Conservation (phyloP, 2,797 vertebrate genomes). For the Tinamus major region DNA sequence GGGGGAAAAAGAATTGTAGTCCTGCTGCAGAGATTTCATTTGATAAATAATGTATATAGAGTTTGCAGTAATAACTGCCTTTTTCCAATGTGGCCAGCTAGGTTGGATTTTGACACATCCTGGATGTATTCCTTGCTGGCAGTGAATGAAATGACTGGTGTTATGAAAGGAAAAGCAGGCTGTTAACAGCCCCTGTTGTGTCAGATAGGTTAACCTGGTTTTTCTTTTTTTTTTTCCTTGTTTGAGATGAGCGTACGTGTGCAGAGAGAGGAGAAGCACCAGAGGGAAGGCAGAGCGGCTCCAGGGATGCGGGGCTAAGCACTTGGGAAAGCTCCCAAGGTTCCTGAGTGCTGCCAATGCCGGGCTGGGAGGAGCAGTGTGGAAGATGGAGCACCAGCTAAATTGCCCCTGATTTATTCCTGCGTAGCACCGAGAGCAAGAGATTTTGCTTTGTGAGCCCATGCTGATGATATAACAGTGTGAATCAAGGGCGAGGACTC, state of each 20-base stretch:
- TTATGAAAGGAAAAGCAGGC: conserved; percentile 45
- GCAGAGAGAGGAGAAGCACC: not conserved
- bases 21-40: conserved; percentile 78
- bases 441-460: not conserved
- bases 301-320: not conserved
- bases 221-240: not conserved
- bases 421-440: not conserved
- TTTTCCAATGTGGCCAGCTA: conserved; percentile 39
- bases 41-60: conserved; percentile 83
- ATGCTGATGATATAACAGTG: not conserved
- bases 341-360: fast-evolving
- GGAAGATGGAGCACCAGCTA: not conserved
- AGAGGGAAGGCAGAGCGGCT: not conserved
- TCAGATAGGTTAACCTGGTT: conserved; percentile 61
- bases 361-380: fast-evolving
- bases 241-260: fast-evolving
- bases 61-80: conserved; percentile 76
- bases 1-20: conserved; percentile 59
- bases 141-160: conserved; percentile 46
- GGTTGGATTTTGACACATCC: conserved; percentile 70
- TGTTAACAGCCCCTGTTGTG: conserved; percentile 51
- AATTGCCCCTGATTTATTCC: not conserved
- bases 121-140: conserved; percentile 58
- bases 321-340: not conserved
- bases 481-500: not conserved